Base-by-base conservation (phyloP, 1,140 invertebrate genomes). In the Marisa cornuarietis region DNA sequence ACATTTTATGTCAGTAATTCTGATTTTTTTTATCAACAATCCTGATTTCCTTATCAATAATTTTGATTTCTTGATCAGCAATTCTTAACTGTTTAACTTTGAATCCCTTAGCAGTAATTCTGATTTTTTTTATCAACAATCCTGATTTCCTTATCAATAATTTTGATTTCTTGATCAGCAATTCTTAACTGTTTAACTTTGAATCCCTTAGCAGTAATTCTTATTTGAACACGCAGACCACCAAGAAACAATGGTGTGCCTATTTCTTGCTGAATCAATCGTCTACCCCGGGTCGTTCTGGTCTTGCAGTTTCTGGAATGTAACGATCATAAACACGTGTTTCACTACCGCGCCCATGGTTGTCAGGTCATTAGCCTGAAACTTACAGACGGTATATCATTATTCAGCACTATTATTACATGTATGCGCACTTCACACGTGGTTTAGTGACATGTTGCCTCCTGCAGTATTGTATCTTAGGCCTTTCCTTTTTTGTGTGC, bases 271-370 rank as follows among this genome's bases (percentile, higher is more conserved):
- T 42, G 10, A 49, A 1, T 71, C 10, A 42, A 13, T 71, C 69
- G 9, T 16, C 52, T 51, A 16, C 24, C 52, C 7, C 52, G 11
- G 42, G 20, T 71, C 69, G 42, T 18, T 71, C 24, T 31, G 31
- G 16, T 18, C 52, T 22, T 71, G 31, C 52, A 20, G 52, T 20
- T 72, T 51, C 1, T 16, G 20, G 16, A 49, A 11, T 72, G 31
- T 49, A 20, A 26, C 71, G 22, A 51, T 24, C 14, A 18, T 51
- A 11, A 20, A 31, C 22, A 18, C n/a, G 61, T 58, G 16, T 2
- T 58, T 74, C 31, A 65, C 20, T 75, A 61, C 58, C 84, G 83
- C 51, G 51, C n/a, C 62, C 3, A 63, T 7, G 7, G 2, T 18
- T 7, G 18, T 63, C n/a, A 63, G 18, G 18, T 7, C 62, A 63